phyloP scores from a whole-genome alignment of 2,113 vertebrate species.

The Microcebus ravelobensis region DNA sequence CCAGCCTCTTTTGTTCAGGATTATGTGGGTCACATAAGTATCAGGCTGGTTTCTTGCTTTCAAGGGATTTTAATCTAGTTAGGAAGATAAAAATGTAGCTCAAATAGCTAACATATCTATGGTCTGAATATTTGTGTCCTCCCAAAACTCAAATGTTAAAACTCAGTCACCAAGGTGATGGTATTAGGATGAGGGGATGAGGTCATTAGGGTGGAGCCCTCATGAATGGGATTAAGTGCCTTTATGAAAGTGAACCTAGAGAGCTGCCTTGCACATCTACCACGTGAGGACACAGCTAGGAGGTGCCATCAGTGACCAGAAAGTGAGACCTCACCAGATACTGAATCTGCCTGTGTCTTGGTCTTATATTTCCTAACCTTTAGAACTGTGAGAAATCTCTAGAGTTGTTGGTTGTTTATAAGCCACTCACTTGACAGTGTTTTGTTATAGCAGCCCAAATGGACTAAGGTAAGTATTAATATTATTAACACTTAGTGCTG shows the following conservation, averaged over 20 bases:
- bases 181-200: not conserved
- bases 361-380: not conserved
- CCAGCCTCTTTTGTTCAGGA: not conserved
- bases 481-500: not conserved
- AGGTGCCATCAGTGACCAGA: not conserved
- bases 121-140: not conserved
- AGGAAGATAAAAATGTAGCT: not conserved
- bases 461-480: not conserved
- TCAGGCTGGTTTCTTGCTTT: not conserved
- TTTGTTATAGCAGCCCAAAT: not conserved
- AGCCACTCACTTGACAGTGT: not conserved
- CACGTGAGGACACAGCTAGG: not conserved
- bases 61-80: not conserved
- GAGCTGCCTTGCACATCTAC: not conserved
- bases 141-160: not conserved
- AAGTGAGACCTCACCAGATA: not conserved
- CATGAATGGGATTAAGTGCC: not conserved
- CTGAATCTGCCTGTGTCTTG: not conserved
- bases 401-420: not conserved
- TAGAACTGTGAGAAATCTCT: not conserved
- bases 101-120: not conserved
- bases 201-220: not conserved
- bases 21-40: not conserved
- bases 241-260: not conserved
- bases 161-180: not conserved